phyloP scores from a whole-genome alignment of 1,140 invertebrate genomes.

The Archivesica marissinica region DNA sequence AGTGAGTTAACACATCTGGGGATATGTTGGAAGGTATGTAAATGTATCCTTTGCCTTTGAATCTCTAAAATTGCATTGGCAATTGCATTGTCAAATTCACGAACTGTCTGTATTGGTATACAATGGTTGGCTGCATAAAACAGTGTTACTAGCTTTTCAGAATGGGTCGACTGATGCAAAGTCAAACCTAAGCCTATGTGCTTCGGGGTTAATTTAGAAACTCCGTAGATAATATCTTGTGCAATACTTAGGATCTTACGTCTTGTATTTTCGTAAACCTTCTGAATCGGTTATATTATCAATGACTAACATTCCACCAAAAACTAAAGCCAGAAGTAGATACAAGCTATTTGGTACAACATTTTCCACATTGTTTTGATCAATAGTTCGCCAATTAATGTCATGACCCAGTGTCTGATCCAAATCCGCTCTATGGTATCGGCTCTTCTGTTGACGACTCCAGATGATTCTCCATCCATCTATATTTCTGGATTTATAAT shows the following conservation, averaged over 20 bases:
- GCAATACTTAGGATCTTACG: conserved; percentile 33
- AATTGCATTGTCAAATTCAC: too few relatives aligned
- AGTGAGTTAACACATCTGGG: background rate
- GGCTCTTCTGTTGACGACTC: background rate
- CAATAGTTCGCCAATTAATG: conserved; percentile 1
- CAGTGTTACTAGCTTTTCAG: conserved; percentile 34
- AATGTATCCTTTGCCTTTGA: background rate
- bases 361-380: conserved; percentile 13
- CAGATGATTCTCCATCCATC: background rate
- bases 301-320: too few relatives aligned
- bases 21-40: too few relatives aligned
- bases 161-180: conserved; percentile 55
- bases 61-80: background rate
- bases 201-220: conserved; percentile 57
- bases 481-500: too few relatives aligned
- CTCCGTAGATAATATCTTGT: conserved; percentile 45
- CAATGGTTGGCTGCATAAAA: conserved; percentile 59
- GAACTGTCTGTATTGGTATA: too few relatives aligned
- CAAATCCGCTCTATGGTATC: conserved; percentile 15
- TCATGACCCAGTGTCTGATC: conserved; percentile 16
- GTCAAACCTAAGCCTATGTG: conserved; percentile 54
- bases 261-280: background rate
- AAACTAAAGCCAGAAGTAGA: too few relatives aligned
- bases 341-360: conserved; percentile 10
- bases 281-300: background rate